Evolutionary conservation across 1,140 invertebrate species (phyloP).

Genomic region (Catajapyx aquilonaris): DNA sequence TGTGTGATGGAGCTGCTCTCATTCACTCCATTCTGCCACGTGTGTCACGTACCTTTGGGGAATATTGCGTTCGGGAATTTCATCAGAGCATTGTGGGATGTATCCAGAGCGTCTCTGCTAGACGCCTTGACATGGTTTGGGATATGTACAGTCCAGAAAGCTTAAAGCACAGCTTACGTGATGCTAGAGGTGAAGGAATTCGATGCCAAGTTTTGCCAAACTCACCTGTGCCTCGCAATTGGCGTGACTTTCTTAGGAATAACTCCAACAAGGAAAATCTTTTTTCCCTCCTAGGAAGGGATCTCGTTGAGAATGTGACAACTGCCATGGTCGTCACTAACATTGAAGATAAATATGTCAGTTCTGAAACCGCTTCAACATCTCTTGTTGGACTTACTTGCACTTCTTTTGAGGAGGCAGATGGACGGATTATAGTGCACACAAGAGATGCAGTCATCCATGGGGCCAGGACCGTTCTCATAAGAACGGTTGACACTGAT

Average conservation of each 20-base stretch:
- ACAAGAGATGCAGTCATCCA: too few relatives aligned
- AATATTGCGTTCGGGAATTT: neutral
- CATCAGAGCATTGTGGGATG: neutral
- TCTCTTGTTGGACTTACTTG: too few relatives aligned
- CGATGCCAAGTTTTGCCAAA: too few relatives aligned
- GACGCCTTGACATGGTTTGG: neutral
- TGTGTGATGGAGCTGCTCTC: too few relatives aligned
- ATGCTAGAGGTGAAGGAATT: neutral
- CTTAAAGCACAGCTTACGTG: neutral
- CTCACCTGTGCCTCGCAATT: too few relatives aligned
- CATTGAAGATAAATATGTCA: neutral
- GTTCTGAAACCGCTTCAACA: too few relatives aligned
- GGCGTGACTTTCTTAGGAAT: neutral
- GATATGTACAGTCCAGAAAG: neutral
- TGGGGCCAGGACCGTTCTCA: neutral
- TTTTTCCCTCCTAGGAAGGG: slow-evolving; percentile 1
- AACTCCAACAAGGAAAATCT: neutral
- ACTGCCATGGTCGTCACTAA: neutral
- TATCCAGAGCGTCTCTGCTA: neutral
- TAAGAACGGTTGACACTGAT: neutral
- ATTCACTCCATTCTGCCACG: too few relatives aligned
- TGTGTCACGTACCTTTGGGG: neutral
- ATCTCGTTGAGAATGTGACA: neutral
- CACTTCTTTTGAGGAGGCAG: too few relatives aligned
- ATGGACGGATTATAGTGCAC: too few relatives aligned